A percentile compares a stretch with the other conserved stretches of the same genome.
phyloP scores from a whole-genome alignment of 1,140 invertebrate genomes.

The Mycetomoellerius zeteki region DNA sequence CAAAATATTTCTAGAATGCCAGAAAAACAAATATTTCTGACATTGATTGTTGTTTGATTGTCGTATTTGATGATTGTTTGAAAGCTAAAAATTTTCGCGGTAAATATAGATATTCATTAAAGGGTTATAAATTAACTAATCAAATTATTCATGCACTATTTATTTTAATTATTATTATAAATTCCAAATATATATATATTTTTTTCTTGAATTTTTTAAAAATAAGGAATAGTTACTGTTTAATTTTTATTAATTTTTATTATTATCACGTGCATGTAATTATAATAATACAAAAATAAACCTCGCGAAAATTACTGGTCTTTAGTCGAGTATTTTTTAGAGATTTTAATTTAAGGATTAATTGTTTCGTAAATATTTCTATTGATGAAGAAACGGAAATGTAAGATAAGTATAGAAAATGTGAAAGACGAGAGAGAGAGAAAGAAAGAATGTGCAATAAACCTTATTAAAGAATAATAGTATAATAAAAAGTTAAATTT shows the following conservation, averaged over 20 bases:
- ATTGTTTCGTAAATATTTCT: background rate
- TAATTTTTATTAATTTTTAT: background rate
- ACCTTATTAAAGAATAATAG: background rate
- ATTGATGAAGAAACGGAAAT: background rate
- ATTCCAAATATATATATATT: too few relatives aligned
- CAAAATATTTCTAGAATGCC: background rate
- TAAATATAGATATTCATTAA: background rate
- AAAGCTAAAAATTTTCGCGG: background rate
- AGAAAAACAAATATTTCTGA: too few relatives aligned
- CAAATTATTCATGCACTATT: background rate
- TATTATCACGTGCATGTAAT: background rate
- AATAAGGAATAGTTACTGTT: background rate
- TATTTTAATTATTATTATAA: background rate
- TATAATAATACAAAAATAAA: background rate
- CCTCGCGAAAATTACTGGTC: background rate
- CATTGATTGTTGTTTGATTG: too few relatives aligned
- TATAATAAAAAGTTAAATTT: background rate
- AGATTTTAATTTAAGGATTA: background rate
- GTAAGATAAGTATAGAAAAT: background rate
- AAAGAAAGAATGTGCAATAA: background rate
- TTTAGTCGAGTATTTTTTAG: background rate
- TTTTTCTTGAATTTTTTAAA: background rate
- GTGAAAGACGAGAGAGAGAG: background rate
- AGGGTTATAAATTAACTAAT: background rate
- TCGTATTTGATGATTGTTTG: background rate